Conservation (phyloP, 2,113 vertebrate species). For the Onychostruthus taczanowskii region DNA sequence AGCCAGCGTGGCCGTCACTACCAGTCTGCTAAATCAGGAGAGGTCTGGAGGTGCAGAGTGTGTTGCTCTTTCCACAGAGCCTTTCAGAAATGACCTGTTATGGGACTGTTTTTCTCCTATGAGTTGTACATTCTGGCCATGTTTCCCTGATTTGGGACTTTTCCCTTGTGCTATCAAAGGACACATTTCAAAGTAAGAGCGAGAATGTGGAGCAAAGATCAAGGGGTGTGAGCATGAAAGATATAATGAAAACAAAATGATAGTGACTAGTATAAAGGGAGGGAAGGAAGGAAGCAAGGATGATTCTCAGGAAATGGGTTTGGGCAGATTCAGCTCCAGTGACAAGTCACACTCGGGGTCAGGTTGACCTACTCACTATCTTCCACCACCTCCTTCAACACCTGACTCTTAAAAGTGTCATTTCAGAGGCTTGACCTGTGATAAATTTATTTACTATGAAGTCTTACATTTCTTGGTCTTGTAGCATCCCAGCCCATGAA, state of each 20-base stretch:
- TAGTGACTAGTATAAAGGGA: background rate
- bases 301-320: background rate
- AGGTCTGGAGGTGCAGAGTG: background rate
- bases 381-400: background rate
- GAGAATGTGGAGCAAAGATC: background rate
- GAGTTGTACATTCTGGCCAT: background rate
- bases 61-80: background rate
- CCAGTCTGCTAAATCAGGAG: background rate
- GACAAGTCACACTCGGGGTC: background rate
- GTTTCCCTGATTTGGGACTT: background rate
- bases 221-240: background rate
- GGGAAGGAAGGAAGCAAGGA: background rate
- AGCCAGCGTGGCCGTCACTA: background rate
- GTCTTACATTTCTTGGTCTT: background rate
- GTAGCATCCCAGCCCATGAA: background rate
- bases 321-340: background rate
- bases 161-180: background rate
- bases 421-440: background rate
- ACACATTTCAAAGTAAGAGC: background rate
- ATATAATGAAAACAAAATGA: background rate
- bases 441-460: background rate
- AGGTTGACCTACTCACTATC: background rate
- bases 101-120: rapidly evolving
- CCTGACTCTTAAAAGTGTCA: background rate
- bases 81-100: background rate